Conservation (phyloP, 2,888 invertebrate species). For the Phlogophora meticulosa region DNA sequence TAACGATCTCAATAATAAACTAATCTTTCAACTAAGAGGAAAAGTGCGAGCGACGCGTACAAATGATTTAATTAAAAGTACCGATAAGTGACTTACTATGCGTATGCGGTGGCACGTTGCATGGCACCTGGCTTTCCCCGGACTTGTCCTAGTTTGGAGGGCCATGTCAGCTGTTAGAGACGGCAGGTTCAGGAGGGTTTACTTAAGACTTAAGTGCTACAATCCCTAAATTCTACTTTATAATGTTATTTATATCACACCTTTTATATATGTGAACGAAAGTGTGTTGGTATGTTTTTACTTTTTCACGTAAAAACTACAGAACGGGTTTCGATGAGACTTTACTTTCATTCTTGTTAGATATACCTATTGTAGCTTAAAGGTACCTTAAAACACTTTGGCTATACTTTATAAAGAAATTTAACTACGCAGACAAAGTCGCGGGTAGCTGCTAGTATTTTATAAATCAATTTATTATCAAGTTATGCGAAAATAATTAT, state of each 20-base stretch:
- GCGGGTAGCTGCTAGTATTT: no score
- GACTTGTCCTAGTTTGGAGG: conserved; percentile 33
- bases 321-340: no score
- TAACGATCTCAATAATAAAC: conserved; percentile 14
- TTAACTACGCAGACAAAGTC: no score
- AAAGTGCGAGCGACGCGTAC: conserved; percentile 41
- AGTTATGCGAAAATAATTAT: neutral
- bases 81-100: conserved; percentile 51
- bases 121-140: conserved; percentile 49
- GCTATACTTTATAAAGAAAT: no score
- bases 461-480: neutral
- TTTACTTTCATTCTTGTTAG: no score
- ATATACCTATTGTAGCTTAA: no score
- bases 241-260: no score
- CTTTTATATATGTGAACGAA: no score
- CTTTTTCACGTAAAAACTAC: no score
- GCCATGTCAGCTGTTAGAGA: conserved; percentile 35
- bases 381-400: no score
- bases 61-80: conserved; percentile 60
- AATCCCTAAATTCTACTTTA: no score
- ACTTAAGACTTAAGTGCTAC: neutral
- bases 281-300: no score
- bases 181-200: neutral
- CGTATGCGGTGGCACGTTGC: conserved; percentile 27
- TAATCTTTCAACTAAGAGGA: conserved; percentile 30